Percentiles rank a stretch among this genome's conserved stretches.
Evolutionary conservation across 1,140 invertebrate genomes (phyloP).

Genomic region (Drosophila malerkotliana): DNA sequence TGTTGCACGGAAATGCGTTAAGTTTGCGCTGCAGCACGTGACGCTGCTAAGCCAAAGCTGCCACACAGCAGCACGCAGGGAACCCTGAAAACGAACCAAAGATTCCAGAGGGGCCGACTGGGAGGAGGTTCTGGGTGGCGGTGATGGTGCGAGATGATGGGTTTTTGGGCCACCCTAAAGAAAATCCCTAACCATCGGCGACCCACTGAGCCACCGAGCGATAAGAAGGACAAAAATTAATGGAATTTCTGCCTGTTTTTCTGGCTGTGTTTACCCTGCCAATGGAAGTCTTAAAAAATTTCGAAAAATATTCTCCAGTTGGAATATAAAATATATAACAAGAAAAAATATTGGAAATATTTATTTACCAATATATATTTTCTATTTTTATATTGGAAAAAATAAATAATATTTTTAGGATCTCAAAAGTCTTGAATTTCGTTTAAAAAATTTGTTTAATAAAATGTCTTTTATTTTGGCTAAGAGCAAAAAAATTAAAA

Average conservation of each 20-base stretch:
- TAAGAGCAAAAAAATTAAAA: no score
- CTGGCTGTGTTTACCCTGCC: constrained; percentile 19
- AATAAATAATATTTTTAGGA: no score
- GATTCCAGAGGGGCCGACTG: constrained; percentile 19
- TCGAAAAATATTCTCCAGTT: background rate
- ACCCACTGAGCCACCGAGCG: constrained; percentile 52
- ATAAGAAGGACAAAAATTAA: constrained; percentile 82
- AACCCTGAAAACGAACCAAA: constrained; percentile 45
- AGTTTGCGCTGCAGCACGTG: constrained; percentile 80
- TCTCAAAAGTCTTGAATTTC: no score
- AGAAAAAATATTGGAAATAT: background rate
- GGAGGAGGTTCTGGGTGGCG: background rate
- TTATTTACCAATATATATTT: no score
- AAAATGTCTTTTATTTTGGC: no score
- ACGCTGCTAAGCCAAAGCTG: constrained; percentile 78
- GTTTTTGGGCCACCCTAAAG: background rate
- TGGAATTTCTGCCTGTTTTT: constrained; percentile 81
- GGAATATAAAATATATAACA: background rate
- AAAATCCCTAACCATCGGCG: constrained; percentile 2
- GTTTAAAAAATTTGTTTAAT: no score
- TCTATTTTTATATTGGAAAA: no score
- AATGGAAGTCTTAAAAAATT: background rate
- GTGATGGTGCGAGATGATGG: background rate
- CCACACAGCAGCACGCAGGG: constrained; percentile 75
- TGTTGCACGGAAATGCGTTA: constrained; percentile 76